Conservation (phyloP, 2,113 vertebrate species). For the Neodon shergylaensis region DNA sequence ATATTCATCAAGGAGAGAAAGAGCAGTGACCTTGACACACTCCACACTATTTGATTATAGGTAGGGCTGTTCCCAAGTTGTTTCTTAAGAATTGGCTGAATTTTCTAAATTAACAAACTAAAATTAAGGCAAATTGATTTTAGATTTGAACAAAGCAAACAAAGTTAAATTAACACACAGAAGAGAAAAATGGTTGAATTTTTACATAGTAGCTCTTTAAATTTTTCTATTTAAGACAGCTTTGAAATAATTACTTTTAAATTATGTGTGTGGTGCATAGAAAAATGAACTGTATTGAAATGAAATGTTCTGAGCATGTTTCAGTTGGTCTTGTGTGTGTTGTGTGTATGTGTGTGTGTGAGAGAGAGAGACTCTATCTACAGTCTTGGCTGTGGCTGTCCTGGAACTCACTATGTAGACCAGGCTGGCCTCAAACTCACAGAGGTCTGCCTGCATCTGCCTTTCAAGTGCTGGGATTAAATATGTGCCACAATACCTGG, state of each 20-base stretch:
- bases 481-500: neutral
- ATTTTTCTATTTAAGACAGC: neutral
- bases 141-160: neutral
- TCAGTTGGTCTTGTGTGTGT: neutral
- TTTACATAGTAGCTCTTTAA: neutral
- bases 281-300: slow-evolving; percentile 44
- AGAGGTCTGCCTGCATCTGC: neutral
- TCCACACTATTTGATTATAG: neutral
- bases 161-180: neutral
- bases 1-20: neutral
- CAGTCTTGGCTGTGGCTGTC: too few relatives aligned
- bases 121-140: slow-evolving; percentile 32
- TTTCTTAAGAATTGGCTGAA: neutral
- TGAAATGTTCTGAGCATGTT: neutral
- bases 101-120: slow-evolving; percentile 45
- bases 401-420: neutral
- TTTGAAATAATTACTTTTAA: neutral
- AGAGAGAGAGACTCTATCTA: neutral
- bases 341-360: neutral
- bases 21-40: neutral
- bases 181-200: neutral
- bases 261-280: neutral
- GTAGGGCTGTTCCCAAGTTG: neutral
- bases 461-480: neutral
- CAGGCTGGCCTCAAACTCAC: neutral